A percentile compares a stretch with the other conserved stretches of the same genome.
phyloP scores from a whole-genome alignment of 64 coral and sea anemone species.

The Astreopora myriophthalma region DNA sequence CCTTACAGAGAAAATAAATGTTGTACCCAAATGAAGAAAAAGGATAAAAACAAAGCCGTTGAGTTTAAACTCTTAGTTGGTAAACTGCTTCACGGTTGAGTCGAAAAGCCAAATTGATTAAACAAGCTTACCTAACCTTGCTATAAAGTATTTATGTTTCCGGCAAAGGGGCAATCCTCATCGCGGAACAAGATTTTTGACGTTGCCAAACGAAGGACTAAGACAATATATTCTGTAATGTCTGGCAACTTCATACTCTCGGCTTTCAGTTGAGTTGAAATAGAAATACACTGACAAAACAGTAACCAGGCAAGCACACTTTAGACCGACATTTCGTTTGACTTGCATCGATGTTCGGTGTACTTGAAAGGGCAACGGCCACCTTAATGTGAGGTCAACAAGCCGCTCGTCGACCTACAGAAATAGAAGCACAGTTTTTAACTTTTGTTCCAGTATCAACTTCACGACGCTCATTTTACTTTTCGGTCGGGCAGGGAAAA shows the following conservation, averaged over 20 bases:
- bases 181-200: not conserved
- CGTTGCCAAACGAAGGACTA: not conserved
- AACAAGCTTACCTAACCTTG: conserved; percentile 20
- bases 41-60: not conserved
- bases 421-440: not conserved
- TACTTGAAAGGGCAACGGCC: conserved; percentile 40
- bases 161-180: not conserved
- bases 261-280: not conserved
- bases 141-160: not conserved
- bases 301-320: not conserved
- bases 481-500: too few relatives aligned
- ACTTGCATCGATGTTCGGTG: not conserved
- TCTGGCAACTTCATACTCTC: not conserved
- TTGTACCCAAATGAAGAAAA: not conserved
- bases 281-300: not conserved
- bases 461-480: too few relatives aligned
- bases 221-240: not conserved
- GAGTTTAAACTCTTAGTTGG: not conserved
- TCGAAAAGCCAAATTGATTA: not conserved
- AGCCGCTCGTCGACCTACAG: not conserved
- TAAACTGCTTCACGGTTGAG: not conserved
- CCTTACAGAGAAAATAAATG: not conserved
- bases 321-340: not conserved
- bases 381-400: conserved; percentile 10
- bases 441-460: too few relatives aligned